These are phyloP conservation scores for Aelia acuminata DNA, from an alignment of 2,888 invertebrate genomes.

Conservation along the genomic window DNA sequence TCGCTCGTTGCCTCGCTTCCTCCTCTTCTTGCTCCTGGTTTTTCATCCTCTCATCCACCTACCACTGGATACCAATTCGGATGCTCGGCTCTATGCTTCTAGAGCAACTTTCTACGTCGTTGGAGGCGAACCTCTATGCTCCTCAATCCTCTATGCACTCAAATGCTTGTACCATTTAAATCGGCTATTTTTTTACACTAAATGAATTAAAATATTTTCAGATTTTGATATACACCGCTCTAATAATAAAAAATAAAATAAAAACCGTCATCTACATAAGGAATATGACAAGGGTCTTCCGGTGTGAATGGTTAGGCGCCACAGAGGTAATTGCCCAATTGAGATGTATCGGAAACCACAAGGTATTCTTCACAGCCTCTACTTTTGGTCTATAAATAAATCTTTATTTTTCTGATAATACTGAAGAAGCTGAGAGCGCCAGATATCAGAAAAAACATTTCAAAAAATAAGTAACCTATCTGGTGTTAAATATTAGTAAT, in stretches of 20 bases:
- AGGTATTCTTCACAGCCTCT: neutral
- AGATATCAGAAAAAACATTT: neutral
- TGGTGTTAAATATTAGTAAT: too few species aligned
- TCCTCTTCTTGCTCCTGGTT: conserved; percentile 8
- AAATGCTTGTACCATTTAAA: too few species aligned
- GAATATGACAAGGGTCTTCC: neutral
- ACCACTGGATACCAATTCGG: neutral
- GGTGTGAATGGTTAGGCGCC: neutral
- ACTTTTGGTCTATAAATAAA: neutral
- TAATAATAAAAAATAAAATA: neutral
- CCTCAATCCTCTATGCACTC: too few species aligned
- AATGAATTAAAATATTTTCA: too few species aligned
- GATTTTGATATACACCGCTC: too few species aligned
- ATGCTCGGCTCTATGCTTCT: neutral
- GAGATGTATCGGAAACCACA: neutral
- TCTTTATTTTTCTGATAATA: neutral
- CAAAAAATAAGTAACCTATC: too few species aligned
- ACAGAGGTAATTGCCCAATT: neutral
- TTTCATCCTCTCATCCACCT: neutral
- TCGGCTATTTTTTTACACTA: too few species aligned
- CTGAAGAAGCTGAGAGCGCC: neutral
- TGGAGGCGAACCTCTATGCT: too few species aligned
- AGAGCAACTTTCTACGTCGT: neutral
- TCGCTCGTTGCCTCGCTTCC: conserved; percentile 18
- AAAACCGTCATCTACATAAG: neutral